A percentile compares a stretch with the other conserved stretches of the same genome.
These are phyloP conservation scores for Nansenia antarctica DNA, from an alignment of 2,113 vertebrate genomes.

Conservation along the genomic window DNA sequence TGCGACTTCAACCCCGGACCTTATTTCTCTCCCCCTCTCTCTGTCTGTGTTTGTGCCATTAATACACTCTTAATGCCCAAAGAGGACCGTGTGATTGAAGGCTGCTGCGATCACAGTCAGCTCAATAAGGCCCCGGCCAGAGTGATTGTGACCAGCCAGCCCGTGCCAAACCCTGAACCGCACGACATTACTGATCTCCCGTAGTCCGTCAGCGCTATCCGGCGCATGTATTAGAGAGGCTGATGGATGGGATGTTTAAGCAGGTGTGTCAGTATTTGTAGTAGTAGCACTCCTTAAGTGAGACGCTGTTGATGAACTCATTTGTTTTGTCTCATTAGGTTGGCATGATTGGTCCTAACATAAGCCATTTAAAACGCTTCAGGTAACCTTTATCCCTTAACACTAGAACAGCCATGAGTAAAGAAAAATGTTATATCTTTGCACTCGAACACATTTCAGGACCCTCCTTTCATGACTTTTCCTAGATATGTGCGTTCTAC, in stretches of 20 bases:
- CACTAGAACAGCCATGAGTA: too few relatives aligned
- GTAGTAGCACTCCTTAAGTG: constrained; percentile 12
- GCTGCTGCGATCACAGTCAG: constrained; percentile 17
- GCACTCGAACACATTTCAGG: too few relatives aligned
- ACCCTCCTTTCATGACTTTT: too few relatives aligned
- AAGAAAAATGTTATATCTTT: too few relatives aligned
- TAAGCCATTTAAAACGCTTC: constrained; percentile 17
- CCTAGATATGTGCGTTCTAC: too few relatives aligned
- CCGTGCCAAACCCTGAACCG: constrained; percentile 14
- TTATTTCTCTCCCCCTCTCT: constrained; percentile 19
- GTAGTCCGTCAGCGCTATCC: constrained; percentile 17
- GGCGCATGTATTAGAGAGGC: constrained; percentile 2
- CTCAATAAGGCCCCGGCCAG: constrained; percentile 11
- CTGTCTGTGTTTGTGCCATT: background rate
- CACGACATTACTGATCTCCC: constrained; percentile 35
- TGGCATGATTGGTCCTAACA: too few relatives aligned
- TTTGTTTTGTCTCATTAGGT: background rate
- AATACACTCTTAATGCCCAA: too few relatives aligned
- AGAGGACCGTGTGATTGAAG: constrained; percentile 28
- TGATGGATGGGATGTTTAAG: constrained; percentile 36
- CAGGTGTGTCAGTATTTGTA: constrained; percentile 17
- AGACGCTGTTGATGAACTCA: background rate
- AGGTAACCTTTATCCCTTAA: too few relatives aligned
- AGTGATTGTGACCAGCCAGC: constrained; percentile 11
- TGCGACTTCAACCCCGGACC: constrained; percentile 17